phyloP scores from a whole-genome alignment of 37 sponge, comb jelly and placozoan genomes.

The Beroe ovata region DNA sequence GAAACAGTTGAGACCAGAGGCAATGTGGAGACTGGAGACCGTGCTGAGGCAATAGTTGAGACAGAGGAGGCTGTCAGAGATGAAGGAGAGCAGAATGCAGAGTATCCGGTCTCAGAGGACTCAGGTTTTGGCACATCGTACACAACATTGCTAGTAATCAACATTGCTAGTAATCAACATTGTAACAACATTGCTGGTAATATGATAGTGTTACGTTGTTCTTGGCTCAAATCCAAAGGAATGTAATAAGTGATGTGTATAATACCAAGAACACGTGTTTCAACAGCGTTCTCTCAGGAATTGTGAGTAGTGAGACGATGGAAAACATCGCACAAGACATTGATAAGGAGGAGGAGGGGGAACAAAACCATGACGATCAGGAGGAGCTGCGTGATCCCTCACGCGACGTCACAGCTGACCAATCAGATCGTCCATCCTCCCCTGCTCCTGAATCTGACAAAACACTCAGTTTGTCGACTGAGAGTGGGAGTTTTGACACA shows the following conservation, averaged over 20 bases:
- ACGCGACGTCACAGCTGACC: background rate
- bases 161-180: too few relatives aligned
- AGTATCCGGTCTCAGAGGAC: constrained; percentile 58
- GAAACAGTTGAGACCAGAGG: background rate
- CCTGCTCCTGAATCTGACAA: constrained; percentile 22
- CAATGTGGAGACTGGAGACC: background rate
- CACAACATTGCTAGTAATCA: too few relatives aligned
- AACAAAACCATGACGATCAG: background rate
- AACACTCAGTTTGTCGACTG: constrained; percentile 39
- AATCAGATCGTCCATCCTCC: background rate
- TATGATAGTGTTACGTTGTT: too few relatives aligned
- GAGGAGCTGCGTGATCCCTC: background rate
- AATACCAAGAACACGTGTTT: too few relatives aligned
- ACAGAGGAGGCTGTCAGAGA: background rate
- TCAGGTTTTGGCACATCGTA: too few relatives aligned
- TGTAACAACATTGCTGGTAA: too few relatives aligned
- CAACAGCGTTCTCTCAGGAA: too few relatives aligned
- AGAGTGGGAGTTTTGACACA: background rate
- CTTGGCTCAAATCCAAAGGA: too few relatives aligned
- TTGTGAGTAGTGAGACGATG: constrained; percentile 55
- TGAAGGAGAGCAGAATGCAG: background rate
- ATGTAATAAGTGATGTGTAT: too few relatives aligned
- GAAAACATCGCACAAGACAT: constrained; percentile 25
- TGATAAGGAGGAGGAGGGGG: constrained; percentile 6
- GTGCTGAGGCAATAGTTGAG: background rate